A percentile compares a stretch with the other conserved stretches of the same genome.
Evolutionary conservation across 1,140 invertebrate species (phyloP).

Genomic region (Periplaneta americana): DNA sequence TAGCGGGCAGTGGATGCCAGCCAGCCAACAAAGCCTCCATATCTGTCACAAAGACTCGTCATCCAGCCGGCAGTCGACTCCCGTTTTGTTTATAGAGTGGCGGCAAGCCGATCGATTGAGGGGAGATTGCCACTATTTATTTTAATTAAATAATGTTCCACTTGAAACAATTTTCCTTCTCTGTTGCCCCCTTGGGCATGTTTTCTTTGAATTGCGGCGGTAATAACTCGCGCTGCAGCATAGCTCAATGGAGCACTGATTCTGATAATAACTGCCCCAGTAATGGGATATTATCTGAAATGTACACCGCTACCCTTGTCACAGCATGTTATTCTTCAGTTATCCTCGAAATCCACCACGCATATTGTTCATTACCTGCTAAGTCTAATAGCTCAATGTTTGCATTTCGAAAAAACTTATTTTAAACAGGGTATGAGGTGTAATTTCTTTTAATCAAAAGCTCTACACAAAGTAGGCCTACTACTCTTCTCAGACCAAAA

Average conservation of each 20-base stretch:
- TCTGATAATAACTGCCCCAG: too few relatives aligned
- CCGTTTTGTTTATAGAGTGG: neutral
- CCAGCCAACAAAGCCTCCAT: neutral
- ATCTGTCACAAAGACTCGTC: neutral
- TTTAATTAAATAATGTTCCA: neutral
- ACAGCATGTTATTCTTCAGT: neutral
- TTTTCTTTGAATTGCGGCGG: neutral
- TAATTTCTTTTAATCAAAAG: too few relatives aligned
- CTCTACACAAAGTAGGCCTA: too few relatives aligned
- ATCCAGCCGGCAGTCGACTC: neutral
- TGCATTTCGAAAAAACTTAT: too few relatives aligned
- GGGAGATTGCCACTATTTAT: neutral
- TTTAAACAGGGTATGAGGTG: too few relatives aligned
- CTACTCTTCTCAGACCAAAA: too few relatives aligned
- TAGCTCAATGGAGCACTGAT: too few relatives aligned
- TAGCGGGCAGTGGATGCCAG: neutral
- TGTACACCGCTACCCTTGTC: neutral
- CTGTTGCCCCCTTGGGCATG: neutral
- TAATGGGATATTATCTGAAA: neutral
- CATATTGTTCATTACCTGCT: neutral
- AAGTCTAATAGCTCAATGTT: too few relatives aligned
- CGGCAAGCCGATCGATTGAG: neutral
- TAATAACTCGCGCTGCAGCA: neutral
- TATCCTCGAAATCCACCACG: neutral
- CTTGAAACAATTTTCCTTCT: neutral